Evolutionary conservation across 2,113 vertebrate genomes (phyloP).

Genomic region (Cacatua alba): DNA sequence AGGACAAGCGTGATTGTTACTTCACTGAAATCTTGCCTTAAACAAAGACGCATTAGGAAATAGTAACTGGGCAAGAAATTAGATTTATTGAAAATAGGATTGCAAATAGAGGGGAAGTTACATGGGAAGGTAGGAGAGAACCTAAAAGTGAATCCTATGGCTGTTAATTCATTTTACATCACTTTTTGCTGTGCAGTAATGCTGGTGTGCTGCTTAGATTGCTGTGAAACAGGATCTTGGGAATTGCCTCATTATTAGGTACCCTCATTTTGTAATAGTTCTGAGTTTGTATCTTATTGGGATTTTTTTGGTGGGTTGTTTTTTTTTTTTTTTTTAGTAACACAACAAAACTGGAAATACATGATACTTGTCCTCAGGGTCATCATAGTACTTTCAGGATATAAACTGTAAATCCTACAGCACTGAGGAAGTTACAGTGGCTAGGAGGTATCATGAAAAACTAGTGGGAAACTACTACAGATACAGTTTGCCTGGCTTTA

Average conservation of each 20-base stretch:
- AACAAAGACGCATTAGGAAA: constrained; percentile 46
- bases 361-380: constrained; percentile 3
- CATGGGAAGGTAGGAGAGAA: constrained; percentile 16
- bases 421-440: constrained; percentile 34
- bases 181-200: neutral
- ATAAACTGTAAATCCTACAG: constrained; percentile 65
- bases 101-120: constrained; percentile 31
- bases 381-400: constrained; percentile 24
- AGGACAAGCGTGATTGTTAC: neutral
- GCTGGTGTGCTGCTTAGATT: constrained; percentile 19
- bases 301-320: neutral
- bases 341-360: constrained; percentile 31
- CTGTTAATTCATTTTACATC: constrained; percentile 2
- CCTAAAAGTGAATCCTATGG: constrained; percentile 33
- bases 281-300: neutral
- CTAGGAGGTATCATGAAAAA: constrained; percentile 67
- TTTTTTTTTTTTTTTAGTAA: neutral
- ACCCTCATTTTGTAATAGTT: neutral
- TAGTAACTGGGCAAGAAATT: neutral
- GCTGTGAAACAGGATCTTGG: neutral
- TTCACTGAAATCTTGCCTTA: constrained; percentile 29
- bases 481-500: constrained; percentile 59
- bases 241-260: constrained; percentile 29
- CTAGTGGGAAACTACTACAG: constrained; percentile 64
- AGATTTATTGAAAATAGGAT: constrained; percentile 42